Percentiles rank a stretch among this genome's conserved stretches.
Evolutionary conservation across 64 coral and sea anemone genomes (phyloP).

Genomic region (Pocillopora verrucosa): DNA sequence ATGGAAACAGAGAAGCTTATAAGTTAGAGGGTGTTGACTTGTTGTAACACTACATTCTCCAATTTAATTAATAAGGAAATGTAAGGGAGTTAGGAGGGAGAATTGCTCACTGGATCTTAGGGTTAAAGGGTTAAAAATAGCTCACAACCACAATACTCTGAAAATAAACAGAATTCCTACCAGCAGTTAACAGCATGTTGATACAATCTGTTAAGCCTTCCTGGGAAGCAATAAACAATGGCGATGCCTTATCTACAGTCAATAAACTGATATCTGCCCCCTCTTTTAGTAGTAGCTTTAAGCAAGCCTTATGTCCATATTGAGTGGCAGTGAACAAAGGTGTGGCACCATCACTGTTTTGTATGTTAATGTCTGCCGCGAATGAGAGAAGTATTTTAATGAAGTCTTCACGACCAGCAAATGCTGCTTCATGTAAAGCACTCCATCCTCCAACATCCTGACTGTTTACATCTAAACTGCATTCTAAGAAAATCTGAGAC

Average conservation of each 20-base stretch:
- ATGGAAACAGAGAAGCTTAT: too few species aligned
- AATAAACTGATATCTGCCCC: slow-evolving; percentile 48
- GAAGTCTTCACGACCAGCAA: slow-evolving; percentile 38
- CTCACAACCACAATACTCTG: background rate
- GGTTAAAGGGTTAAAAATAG: too few species aligned
- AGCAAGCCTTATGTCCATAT: slow-evolving; percentile 64
- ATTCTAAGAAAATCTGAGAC: slow-evolving; percentile 58
- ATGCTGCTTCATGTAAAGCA: slow-evolving; percentile 83
- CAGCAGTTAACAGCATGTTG: slow-evolving; percentile 47
- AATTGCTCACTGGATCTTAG: too few species aligned
- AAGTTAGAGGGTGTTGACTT: too few species aligned
- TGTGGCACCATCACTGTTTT: slow-evolving; percentile 81
- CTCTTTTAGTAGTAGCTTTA: slow-evolving; percentile 51
- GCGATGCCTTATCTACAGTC: slow-evolving; percentile 63
- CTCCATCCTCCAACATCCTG: slow-evolving; percentile 84
- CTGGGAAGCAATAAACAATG: slow-evolving; percentile 81
- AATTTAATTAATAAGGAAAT: too few species aligned
- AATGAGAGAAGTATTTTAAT: slow-evolving; percentile 32
- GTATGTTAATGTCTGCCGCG: slow-evolving; percentile 45
- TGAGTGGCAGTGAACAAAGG: slow-evolving; percentile 69
- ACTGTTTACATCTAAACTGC: slow-evolving; percentile 44
- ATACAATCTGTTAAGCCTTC: slow-evolving; percentile 67
- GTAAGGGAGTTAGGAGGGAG: too few species aligned
- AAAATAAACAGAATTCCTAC: background rate
- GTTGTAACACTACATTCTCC: too few species aligned